Evolutionary conservation across 1,140 invertebrate species (phyloP).

Genomic region (Matsumurasca onukii): DNA sequence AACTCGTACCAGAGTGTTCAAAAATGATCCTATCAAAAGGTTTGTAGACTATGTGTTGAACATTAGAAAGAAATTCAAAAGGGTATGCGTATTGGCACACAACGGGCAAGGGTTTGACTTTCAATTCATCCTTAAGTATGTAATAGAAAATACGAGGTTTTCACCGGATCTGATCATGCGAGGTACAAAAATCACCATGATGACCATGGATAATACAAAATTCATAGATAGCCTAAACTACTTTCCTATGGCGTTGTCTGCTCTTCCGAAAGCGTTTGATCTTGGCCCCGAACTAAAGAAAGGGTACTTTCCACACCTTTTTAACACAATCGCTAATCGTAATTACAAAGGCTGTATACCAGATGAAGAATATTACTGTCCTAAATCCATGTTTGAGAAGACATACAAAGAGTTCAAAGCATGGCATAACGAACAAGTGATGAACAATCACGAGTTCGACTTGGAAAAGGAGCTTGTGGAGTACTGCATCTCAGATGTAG

Average conservation of each 20-base stretch:
- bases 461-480: conserved; percentile 26
- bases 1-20: not conserved
- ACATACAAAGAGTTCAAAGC: conserved; percentile 10
- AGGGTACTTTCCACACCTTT: conserved; percentile 29
- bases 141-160: conserved; percentile 30
- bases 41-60: conserved; percentile 19
- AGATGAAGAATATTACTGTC: conserved; percentile 27
- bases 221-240: conserved; percentile 18
- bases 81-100: conserved; percentile 33
- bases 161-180: conserved; percentile 38
- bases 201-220: conserved; percentile 32
- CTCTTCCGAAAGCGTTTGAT: conserved; percentile 8
- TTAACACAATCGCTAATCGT: conserved; percentile 24
- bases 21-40: not conserved
- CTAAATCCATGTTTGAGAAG: conserved; percentile 17
- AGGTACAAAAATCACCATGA: conserved; percentile 28
- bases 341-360: conserved; percentile 29
- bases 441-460: conserved; percentile 26
- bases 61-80: not conserved
- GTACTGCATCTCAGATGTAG: conserved; percentile 33
- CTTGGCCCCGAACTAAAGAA: conserved; percentile 27
- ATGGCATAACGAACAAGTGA: conserved; percentile 21
- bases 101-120: conserved; percentile 40
- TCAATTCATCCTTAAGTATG: conserved; percentile 42
- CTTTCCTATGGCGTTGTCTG: conserved; percentile 1